phyloP scores from a whole-genome alignment of 35 echinoderm and acorn worm species.

The Apostichopus parvimensis region DNA sequence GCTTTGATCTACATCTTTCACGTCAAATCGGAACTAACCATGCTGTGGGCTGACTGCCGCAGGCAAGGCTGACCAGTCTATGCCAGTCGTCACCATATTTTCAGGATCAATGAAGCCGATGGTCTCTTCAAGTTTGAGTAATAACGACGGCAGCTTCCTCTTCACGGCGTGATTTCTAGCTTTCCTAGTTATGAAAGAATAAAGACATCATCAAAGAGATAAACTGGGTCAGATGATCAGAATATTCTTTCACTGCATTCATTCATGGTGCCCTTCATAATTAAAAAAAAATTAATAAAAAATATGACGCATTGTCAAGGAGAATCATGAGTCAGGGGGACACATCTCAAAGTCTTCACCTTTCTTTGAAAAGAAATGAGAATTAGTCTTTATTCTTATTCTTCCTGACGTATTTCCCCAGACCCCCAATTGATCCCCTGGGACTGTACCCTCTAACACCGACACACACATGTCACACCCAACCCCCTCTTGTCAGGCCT shows the following conservation, averaged over 20 bases:
- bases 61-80: slow-evolving; percentile 44
- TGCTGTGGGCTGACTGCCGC: slow-evolving; percentile 20
- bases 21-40: slow-evolving; percentile 4
- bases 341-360: no score
- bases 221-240: background rate
- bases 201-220: no score
- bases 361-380: no score
- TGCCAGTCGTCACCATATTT: background rate
- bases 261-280: background rate
- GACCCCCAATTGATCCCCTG: no score
- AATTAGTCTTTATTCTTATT: no score
- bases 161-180: slow-evolving; percentile 45
- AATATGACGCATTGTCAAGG: no score
- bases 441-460: no score
- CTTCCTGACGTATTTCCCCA: no score
- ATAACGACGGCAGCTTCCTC: slow-evolving; percentile 16
- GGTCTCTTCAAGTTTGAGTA: background rate
- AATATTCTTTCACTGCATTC: background rate
- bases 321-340: no score
- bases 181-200: slow-evolving; percentile 12
- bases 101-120: background rate
- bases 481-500: no score
- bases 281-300: background rate
- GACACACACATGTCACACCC: no score
- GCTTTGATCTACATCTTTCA: no score